Percentiles rank a stretch among this genome's conserved stretches.
phyloP scores from a whole-genome alignment of 2,113 vertebrate species.

The Ascaphus truei region DNA sequence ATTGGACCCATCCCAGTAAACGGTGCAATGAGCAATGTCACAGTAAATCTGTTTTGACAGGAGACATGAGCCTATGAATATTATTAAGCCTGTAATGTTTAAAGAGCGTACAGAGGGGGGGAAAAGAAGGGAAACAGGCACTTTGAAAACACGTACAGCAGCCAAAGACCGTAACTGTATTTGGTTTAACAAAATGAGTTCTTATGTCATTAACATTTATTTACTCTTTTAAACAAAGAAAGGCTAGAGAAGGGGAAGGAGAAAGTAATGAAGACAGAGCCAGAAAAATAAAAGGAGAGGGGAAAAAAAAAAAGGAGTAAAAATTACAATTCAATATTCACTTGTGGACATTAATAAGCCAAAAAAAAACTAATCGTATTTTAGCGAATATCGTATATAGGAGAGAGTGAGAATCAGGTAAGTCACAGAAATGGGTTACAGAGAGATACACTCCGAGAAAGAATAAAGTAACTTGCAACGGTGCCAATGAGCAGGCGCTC shows the following conservation, averaged over 20 bases:
- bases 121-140: too few relatives aligned
- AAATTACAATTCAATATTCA: too few relatives aligned
- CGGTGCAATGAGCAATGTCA: not conserved
- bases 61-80: not conserved
- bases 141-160: not conserved
- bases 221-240: not conserved
- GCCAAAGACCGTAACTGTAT: not conserved
- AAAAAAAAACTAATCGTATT: too few relatives aligned
- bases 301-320: not conserved
- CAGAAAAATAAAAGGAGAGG: not conserved
- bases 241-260: not conserved
- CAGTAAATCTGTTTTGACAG: not conserved
- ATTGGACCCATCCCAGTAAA: not conserved
- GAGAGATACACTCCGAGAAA: too few relatives aligned
- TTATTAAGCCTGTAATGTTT: constrained; percentile 15
- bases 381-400: too few relatives aligned
- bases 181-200: constrained; percentile 6
- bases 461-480: too few relatives aligned
- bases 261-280: not conserved
- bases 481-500: too few relatives aligned
- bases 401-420: too few relatives aligned
- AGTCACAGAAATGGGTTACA: too few relatives aligned
- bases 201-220: constrained; percentile 11
- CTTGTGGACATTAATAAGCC: too few relatives aligned
- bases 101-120: not conserved